These are phyloP conservation scores for Pholis gunnellus DNA, from an alignment of 2,113 vertebrate genomes.

Conservation along the genomic window DNA sequence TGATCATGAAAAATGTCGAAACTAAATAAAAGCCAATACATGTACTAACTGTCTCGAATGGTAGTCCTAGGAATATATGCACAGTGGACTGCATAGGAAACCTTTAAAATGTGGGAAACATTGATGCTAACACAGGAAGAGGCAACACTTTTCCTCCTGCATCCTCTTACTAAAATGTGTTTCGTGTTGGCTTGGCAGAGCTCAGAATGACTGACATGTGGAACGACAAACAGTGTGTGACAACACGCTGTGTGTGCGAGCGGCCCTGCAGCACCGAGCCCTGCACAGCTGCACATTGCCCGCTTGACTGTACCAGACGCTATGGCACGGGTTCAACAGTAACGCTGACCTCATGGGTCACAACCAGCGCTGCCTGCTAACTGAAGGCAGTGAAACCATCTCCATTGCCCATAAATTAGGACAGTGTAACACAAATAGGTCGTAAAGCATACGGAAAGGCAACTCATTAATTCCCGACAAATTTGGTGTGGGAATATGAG, in stretches of 20 bases:
- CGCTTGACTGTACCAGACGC: conserved; percentile 66
- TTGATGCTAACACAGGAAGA: conserved; percentile 75
- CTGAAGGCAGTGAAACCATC: conserved; percentile 47
- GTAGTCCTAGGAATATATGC: conserved; percentile 33
- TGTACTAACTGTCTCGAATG: conserved; percentile 11
- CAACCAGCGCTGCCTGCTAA: conserved; percentile 57
- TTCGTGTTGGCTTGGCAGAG: conserved; percentile 60
- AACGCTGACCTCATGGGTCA: conserved; percentile 79
- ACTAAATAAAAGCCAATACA: conserved; percentile 10
- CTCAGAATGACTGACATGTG: conserved; percentile 67
- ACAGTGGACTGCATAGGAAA: conserved; percentile 45
- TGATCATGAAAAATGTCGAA: conserved; percentile 5
- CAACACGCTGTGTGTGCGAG: conserved; percentile 44
- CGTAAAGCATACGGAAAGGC: conserved; percentile 25
- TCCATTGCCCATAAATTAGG: conserved; percentile 49
- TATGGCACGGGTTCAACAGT: conserved; percentile 76
- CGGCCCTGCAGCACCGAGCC: conserved; percentile 28
- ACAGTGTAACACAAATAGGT: conserved; percentile 51
- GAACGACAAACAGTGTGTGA: conserved; percentile 79
- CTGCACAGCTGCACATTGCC: conserved; percentile 72
- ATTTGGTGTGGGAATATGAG: conserved; percentile 70
- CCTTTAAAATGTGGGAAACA: conserved; percentile 67
- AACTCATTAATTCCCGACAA: conserved; percentile 26
- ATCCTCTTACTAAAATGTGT: conserved; percentile 69
- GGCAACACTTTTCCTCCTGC: conserved; percentile 62